These are phyloP conservation scores for Yoshiicerus persimilis DNA, from an alignment of 1,140 invertebrate genomes.

Conservation along the genomic window DNA sequence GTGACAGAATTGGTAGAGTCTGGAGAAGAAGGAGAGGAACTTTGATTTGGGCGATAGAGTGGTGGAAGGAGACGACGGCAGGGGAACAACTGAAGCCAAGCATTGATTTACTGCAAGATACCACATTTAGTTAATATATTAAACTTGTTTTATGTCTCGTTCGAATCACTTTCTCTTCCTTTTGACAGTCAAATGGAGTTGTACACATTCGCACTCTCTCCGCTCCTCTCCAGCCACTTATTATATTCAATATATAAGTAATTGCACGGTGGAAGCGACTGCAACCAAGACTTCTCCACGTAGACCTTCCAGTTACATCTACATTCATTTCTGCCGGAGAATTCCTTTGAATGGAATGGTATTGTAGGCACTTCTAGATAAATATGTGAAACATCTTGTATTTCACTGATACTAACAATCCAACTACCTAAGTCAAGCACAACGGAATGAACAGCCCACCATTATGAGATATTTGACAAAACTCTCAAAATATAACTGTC, in stretches of 20 bases:
- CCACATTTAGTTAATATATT: not conserved
- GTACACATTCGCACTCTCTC: not conserved
- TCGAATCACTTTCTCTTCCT: not conserved
- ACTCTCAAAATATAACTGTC: not conserved
- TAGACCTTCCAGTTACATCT: too few species aligned
- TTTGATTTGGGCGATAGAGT: not conserved
- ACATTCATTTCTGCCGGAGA: too few species aligned
- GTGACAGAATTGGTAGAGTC: not conserved
- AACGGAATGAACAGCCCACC: not conserved
- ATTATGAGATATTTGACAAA: not conserved
- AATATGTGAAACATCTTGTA: not conserved
- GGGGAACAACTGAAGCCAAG: not conserved
- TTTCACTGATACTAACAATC: not conserved
- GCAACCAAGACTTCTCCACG: not conserved
- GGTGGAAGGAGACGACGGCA: not conserved
- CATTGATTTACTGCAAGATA: not conserved
- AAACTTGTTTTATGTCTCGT: not conserved
- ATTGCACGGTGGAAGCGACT: too few species aligned
- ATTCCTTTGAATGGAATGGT: too few species aligned
- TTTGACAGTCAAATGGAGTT: not conserved
- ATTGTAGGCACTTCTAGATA: too few species aligned
- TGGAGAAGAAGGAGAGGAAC: not conserved
- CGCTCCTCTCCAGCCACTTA: not conserved
- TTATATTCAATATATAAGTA: not conserved
- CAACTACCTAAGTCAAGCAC: not conserved